A percentile compares a stretch with the other conserved stretches of the same genome.
Conservation (phyloP, 2,888 invertebrate species). For the Mesochorus sp. region DNA sequence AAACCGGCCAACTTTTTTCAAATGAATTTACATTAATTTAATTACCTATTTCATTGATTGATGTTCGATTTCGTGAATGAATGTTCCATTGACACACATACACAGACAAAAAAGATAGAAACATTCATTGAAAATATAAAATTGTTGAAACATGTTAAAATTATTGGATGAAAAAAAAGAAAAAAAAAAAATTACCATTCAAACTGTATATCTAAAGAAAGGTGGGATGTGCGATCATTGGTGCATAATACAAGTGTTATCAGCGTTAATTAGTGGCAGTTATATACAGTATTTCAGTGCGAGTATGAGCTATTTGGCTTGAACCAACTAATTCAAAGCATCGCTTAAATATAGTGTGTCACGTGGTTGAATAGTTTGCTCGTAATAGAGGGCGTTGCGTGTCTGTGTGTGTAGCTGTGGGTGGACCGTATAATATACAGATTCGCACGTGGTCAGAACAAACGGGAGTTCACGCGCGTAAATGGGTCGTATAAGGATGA, state of each 20-base stretch:
- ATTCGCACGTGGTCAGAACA: slow-evolving; percentile 8
- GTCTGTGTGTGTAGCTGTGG: too few relatives aligned
- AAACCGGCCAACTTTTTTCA: too few relatives aligned
- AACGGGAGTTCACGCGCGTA: slow-evolving; percentile 20
- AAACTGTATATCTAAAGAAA: neutral
- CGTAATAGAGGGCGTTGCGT: too few relatives aligned
- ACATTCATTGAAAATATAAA: too few relatives aligned
- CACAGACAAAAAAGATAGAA: too few relatives aligned
- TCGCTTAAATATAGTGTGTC: slow-evolving; percentile 12
- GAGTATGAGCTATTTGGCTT: neutral
- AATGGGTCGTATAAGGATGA: slow-evolving; percentile 23
- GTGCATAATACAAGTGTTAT: neutral
- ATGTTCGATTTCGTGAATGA: too few relatives aligned
- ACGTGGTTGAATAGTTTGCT: neutral
- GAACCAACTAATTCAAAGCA: neutral
- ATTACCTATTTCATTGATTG: too few relatives aligned
- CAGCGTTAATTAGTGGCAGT: slow-evolving; percentile 18
- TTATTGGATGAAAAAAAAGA: too few relatives aligned
- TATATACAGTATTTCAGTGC: neutral
- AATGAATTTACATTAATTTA: too few relatives aligned
- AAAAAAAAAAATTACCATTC: neutral
- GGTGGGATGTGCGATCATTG: too few relatives aligned
- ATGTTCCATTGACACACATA: too few relatives aligned
- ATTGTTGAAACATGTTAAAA: too few relatives aligned
- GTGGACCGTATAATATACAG: slow-evolving; percentile 14